Base-by-base conservation (phyloP, 2,113 vertebrate species). In the Cinclus mexicanus region DNA sequence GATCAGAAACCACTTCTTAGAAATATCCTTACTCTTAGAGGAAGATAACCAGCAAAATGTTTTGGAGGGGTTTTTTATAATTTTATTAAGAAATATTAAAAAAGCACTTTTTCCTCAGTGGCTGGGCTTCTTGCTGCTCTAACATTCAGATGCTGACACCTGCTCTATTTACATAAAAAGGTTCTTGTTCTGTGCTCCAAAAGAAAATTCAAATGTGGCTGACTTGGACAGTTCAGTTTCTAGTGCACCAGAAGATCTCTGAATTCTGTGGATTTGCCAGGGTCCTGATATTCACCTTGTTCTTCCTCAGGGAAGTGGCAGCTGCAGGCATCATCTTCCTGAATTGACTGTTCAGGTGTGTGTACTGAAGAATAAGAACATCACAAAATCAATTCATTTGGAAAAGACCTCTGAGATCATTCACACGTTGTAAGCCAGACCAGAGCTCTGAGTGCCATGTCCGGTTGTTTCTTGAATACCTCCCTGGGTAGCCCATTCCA, bases 261-360 rank as follows among this genome's bases (percentile, higher is more conserved):
- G 49, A 41, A 23, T n/a, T 37, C 96, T 65, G 96, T 23, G 52
- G 81, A 55, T 53, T 94, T 93, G 10, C 46, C 25, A 29, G 1
- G n/a, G 20, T 91, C 86, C 57, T 97, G 79, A 97, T 97, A 10
- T 68, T 95, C 98, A 90, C 98, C 98, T 97, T 99, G 98, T 65
- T 99, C 99, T 75, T 99, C 99, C 80, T 99, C 97, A 1, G 99
- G 98, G 68, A 98, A 99, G 10, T 95, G 98, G 87, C 98, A 99
- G 64, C 98, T 99, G 61, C 98, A 99, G 31, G 92, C 96, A 26
- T 99, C 99, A 11, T 98, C 97, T 47, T 98, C 98, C 26, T 98
- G 97, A 41, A 93, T 31, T 2, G 92, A 94, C 9, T 92, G 97
- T 3, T 95, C 84, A 12, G 91, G 85, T 17, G 67, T 93, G 74